Evolutionary conservation across 2,888 invertebrate genomes (phyloP), one percentile per base, ranked within the genome.

Genomic region (Adelphocoris suturalis): DNA sequence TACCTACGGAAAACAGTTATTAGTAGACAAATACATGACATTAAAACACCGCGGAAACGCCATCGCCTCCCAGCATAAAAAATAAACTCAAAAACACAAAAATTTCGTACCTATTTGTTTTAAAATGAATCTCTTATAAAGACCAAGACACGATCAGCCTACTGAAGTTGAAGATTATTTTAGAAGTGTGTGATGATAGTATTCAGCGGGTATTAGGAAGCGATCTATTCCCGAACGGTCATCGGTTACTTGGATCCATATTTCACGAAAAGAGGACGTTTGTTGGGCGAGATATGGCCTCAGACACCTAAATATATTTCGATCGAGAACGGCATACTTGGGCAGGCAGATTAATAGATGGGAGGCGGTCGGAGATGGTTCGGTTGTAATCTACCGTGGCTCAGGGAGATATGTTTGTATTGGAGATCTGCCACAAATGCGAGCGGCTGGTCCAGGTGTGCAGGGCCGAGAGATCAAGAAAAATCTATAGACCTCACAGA

Each of bases 381-480:
- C 81, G 81, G 48, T 16, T 81, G 37, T 78, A 78, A 78, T 81
- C 81, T 81, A 81, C 48, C 81, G 48, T 47, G 48, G n/a, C 47
- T n/a, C 81, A 81, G 27, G 78, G 28, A 81, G 47, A 47, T 16
- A 81, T 81, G 81, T 81, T 81, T 81, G 46, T 81, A 81, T 81
- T 81, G 81, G 81, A 81, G 23, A 81, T 46, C 81, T 81, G 81
- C 81, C 81, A 81, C 47, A 81, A 61, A 61, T 61, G 61, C 61
- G 61, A 61, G 61, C 61, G 0, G n/a, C 19, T n/a, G 61, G 61
- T n/a, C 61, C 61, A 61, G 61, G 61, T 61, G 61, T 61, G 61
- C 61, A 3, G n/a, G n/a, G n/a, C 61, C 19, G 61, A 61, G 16
- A 14, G 61, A 61, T 61, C 61, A n/a, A 19, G 61, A 61, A 61